Percentiles rank a stretch among this genome's conserved stretches.
Evolutionary conservation across 2,888 invertebrate genomes (phyloP).

Genomic region (Incurvaria masculella): DNA sequence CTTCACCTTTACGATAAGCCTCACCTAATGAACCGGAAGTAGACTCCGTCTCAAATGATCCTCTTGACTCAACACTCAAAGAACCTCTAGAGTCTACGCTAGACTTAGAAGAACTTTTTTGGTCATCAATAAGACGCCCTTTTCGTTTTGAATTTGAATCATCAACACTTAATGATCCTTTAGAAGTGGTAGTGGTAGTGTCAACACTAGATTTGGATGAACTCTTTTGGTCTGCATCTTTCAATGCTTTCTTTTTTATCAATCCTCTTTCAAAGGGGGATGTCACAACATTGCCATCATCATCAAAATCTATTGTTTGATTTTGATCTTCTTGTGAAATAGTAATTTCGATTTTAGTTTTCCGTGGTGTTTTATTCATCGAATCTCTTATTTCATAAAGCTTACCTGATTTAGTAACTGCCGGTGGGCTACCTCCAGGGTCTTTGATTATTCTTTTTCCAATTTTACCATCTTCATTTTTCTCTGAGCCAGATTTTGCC

Average conservation of each 20-base stretch:
- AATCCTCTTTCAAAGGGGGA: conserved; percentile 43
- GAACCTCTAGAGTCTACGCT: conserved; percentile 63
- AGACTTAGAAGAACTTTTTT: conserved; percentile 59
- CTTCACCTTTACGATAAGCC: conserved; percentile 65
- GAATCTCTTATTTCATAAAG: conserved; percentile 40
- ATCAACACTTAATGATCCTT: conserved; percentile 50
- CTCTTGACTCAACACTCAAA: conserved; percentile 65
- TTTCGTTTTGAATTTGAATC: conserved; percentile 48
- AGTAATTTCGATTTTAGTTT: conserved; percentile 52
- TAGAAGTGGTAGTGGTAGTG: conserved; percentile 48
- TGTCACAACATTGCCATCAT: conserved; percentile 48
- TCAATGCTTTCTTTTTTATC: conserved; percentile 41
- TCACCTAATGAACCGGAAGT: conserved; percentile 73
- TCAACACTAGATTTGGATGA: conserved; percentile 61
- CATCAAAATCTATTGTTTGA: conserved; percentile 51
- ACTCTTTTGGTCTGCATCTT: conserved; percentile 48
- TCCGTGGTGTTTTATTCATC: conserved; percentile 48
- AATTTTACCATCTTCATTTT: conserved; percentile 40
- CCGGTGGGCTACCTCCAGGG: conserved; percentile 60
- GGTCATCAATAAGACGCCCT: conserved; percentile 40
- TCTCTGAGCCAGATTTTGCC: conserved; percentile 46
- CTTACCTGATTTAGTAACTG: conserved; percentile 49
- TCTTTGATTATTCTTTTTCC: conserved; percentile 51
- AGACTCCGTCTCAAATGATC: conserved; percentile 70
- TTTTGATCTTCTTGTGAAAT: conserved; percentile 54